Base-by-base conservation (phyloP, 2,113 vertebrate species). In the Tachycineta bicolor region DNA sequence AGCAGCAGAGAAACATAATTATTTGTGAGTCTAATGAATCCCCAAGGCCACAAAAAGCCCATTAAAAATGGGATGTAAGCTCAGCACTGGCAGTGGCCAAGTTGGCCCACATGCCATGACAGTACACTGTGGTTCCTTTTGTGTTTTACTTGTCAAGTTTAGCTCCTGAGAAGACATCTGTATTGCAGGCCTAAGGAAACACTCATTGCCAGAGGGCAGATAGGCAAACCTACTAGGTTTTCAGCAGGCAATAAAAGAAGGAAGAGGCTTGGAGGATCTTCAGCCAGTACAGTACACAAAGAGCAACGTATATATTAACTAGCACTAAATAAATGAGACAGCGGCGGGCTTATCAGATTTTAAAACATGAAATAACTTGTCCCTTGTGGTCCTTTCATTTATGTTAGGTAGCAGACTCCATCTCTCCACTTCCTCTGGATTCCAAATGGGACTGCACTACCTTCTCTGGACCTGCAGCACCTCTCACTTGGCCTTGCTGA, bases 331-430 rank as follows among this genome's bases (percentile, higher is more conserved):
- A 91, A 91, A 76, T 56, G 58, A 85, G 20, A 49, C 31, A n/a
- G 44, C 31, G 46, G 37, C 10, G 37, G 29, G n/a, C 12, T 55
- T 67, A 39, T 11, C 64, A 47, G 49, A 77, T 64, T 88, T 79
- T 49, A 85, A 84, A 91, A 76, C 49, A 82, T 37, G 34, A 24
- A 67, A 52, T 63, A 81, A 79, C 52, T 83, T 83, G 44, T 69
- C 37, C 41, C 13, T 77, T 71, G 41, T 73, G 62, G 58, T 68
- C 29, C 34, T 37, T 78, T 68, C 62, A 56, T 25, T 8, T 12
- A 44, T 3, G 4, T 41, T 71, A 70, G 64, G 14, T 70, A 0
- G 0, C 44, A 85, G 44, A 52, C 11, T 70, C 43, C 9, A 33
- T 31, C 90, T 90, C 53, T 83, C 21, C 34, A 39, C 16, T 60